Evolutionary conservation across 1,140 invertebrate species (phyloP), one percentile per base, ranked within the genome.

Genomic region (Sycophaga agraensis): DNA sequence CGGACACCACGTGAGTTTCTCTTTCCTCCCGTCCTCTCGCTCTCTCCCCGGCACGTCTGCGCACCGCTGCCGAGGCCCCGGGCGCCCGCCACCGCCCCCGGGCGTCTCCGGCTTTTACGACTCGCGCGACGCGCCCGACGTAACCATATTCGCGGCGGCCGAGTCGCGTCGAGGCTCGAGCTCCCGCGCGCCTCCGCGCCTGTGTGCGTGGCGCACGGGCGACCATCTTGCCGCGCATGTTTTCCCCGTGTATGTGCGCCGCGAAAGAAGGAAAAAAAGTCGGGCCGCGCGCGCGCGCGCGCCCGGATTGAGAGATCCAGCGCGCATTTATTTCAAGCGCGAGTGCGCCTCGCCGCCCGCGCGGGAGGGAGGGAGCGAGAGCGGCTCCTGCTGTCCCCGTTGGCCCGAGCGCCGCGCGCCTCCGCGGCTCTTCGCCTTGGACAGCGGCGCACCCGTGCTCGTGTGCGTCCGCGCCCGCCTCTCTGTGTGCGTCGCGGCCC

Each of bases 1-100:
- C 66, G 59, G 68, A 56, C 70, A 78, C 75, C 75, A 77, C 75
- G 77, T 79, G 77, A 79, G 77, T 79, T n/a, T 40, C 9, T 26
- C 34, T 55, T 19, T 12, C 35, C 21, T 59, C 16, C 2, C 22
- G 12, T 22, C 19, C 12, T 48, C 42, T 26, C 12, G 7, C 24
- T 37, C 21, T 34, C 31, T 50, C 2, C 50, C 3, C 3, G 12
- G 14, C 42, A 2, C 17, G 21, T 22, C n/a, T 5, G 16, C 17
- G 22, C 16, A n/a, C 28, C n/a, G n/a, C n/a, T n/a, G n/a, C n/a
- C n/a, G n/a, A n/a, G n/a, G n/a, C n/a, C n/a, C n/a, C n/a, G n/a
- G n/a, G n/a, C n/a, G n/a, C n/a, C n/a, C n/a, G n/a, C n/a, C n/a
- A n/a, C n/a, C n/a, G n/a, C n/a, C n/a, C n/a, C n/a, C n/a, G n/a